Conservation (phyloP, 2,113 vertebrate species). For the Ammospiza caudacuta region DNA sequence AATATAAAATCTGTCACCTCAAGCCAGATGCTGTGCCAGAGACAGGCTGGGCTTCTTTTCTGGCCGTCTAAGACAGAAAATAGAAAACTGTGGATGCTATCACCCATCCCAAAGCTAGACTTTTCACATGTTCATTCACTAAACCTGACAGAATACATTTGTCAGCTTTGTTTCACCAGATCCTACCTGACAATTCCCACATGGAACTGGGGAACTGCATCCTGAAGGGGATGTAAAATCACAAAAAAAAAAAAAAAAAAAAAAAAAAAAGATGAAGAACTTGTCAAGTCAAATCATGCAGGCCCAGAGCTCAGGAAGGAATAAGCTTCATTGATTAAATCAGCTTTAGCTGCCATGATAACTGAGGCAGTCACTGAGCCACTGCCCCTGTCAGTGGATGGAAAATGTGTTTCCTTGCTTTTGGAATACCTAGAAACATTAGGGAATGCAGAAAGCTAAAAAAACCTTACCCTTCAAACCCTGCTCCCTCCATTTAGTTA, state of each 20-base stretch:
- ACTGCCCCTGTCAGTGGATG: not conserved
- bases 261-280: not conserved
- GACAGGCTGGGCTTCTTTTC: not conserved
- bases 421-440: not conserved
- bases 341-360: not conserved
- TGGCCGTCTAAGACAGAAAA: not conserved
- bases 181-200: constrained; percentile 37
- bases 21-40: not conserved
- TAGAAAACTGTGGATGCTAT: not conserved
- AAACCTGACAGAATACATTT: not conserved
- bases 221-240: not conserved
- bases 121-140: not conserved
- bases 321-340: not conserved
- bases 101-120: not conserved
- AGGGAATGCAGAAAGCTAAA: not conserved
- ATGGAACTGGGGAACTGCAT: not conserved
- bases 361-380: not conserved
- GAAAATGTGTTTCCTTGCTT: not conserved
- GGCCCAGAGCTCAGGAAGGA: not conserved
- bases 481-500: not conserved
- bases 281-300: not conserved
- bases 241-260: not conserved
- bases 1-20: not conserved
- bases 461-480: not conserved
- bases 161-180: constrained; percentile 21